Conservation (phyloP, 2,797 vertebrate species). For the Petrocephalus schoutedeni region DNA sequence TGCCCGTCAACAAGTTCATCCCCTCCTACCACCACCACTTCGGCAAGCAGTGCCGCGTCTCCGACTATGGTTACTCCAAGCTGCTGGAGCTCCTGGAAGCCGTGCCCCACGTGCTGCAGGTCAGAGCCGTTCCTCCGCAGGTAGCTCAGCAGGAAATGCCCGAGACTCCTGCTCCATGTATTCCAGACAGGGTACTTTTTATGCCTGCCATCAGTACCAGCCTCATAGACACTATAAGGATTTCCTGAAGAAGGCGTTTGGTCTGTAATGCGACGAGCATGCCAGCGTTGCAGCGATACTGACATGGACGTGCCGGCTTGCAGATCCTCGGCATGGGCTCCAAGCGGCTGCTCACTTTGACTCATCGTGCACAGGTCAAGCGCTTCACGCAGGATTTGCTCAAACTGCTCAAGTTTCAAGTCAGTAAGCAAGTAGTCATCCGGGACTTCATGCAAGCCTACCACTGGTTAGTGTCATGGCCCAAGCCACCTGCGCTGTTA, state of each 20-base stretch:
- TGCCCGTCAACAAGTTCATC: conserved; percentile 88
- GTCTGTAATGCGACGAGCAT: not conserved
- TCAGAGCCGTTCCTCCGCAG: conserved; percentile 35
- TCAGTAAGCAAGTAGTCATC: conserved; percentile 89
- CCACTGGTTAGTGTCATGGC: conserved; percentile 78
- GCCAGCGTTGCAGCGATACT: not conserved
- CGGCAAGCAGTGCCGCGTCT: conserved; percentile 93
- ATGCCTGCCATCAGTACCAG: not conserved
- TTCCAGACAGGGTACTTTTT: not conserved
- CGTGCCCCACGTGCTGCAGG: conserved; percentile 93
- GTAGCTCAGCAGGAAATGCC: not conserved
- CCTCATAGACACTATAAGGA: not conserved
- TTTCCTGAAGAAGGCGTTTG: not conserved
- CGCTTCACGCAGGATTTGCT: conserved; percentile 93
- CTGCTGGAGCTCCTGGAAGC: conserved; percentile 91
- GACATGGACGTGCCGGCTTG: not conserved
- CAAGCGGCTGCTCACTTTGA: conserved; percentile 85
- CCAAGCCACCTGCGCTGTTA: not conserved
- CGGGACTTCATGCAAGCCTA: conserved; percentile 93
- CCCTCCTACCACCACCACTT: conserved; percentile 96
- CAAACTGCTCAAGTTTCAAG: conserved; percentile 96
- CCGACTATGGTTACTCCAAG: conserved; percentile 93
- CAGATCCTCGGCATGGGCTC: conserved; percentile 96
- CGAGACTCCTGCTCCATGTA: not conserved
- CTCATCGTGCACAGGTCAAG: conserved; percentile 92